Evolutionary conservation across 2,113 vertebrate genomes (phyloP).

Genomic region (Muscicapa adusta): DNA sequence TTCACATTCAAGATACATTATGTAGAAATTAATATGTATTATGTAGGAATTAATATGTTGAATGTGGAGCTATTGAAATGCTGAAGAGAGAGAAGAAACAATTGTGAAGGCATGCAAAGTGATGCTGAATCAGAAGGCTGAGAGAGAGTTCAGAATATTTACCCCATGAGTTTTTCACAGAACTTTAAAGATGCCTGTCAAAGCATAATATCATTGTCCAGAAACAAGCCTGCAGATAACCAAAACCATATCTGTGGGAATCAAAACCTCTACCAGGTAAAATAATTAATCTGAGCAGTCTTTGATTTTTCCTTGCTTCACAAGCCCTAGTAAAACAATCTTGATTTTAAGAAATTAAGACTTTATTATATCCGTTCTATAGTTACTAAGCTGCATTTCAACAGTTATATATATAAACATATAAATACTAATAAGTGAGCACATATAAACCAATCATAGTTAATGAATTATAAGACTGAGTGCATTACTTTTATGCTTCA

Average conservation of each 20-base stretch:
- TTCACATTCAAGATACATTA: not conserved
- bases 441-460: not conserved
- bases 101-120: not conserved
- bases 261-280: not conserved
- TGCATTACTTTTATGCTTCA: not conserved
- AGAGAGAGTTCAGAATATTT: not conserved
- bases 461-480: not conserved
- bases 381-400: not conserved
- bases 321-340: not conserved
- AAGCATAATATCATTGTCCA: not conserved
- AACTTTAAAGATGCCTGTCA: not conserved
- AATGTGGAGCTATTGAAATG: not conserved
- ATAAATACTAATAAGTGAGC: not conserved
- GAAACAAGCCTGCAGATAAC: not conserved
- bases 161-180: not conserved
- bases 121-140: not conserved
- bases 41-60: not conserved
- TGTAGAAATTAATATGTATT: not conserved
- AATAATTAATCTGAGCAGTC: not conserved
- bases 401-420: not conserved
- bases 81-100: not conserved
- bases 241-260: not conserved
- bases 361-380: not conserved
- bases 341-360: not conserved
- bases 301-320: not conserved